Evolutionary conservation across 2,113 vertebrate genomes (phyloP).

Genomic region (Nothoprocta perdicaria): DNA sequence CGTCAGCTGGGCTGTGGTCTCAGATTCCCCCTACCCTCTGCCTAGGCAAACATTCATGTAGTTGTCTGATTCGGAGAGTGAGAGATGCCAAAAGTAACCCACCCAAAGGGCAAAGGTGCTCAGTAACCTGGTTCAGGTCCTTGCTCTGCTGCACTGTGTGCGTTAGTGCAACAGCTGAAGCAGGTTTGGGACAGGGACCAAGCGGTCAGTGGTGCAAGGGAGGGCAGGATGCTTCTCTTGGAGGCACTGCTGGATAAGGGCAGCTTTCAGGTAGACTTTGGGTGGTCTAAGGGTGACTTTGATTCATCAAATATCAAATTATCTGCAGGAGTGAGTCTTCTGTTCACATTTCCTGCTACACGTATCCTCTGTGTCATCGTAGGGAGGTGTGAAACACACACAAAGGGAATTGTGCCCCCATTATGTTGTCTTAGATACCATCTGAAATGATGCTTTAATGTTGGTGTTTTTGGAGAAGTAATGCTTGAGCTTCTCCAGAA

Average conservation of each 20-base stretch:
- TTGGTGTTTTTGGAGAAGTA: background rate
- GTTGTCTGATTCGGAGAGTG: background rate
- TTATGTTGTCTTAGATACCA: background rate
- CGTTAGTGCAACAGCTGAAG: background rate
- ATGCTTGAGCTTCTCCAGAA: background rate
- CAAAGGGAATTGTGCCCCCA: fast-evolving
- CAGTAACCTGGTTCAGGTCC: background rate
- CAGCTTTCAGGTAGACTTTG: background rate
- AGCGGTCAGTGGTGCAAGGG: background rate
- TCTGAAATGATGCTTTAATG: background rate
- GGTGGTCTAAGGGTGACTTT: background rate
- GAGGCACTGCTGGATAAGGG: background rate
- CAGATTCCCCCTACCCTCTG: background rate
- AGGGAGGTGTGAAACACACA: background rate
- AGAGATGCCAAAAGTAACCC: background rate
- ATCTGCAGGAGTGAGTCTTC: background rate
- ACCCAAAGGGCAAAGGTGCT: background rate
- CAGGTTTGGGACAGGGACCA: background rate
- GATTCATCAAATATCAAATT: background rate
- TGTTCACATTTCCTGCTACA: background rate
- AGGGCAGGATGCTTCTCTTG: background rate
- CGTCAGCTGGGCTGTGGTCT: background rate
- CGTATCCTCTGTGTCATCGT: background rate
- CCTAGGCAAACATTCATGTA: constrained; percentile 43
- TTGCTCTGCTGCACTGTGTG: background rate